phyloP scores from a whole-genome alignment of 2,888 invertebrate species.

The Octonoba sinensis region DNA sequence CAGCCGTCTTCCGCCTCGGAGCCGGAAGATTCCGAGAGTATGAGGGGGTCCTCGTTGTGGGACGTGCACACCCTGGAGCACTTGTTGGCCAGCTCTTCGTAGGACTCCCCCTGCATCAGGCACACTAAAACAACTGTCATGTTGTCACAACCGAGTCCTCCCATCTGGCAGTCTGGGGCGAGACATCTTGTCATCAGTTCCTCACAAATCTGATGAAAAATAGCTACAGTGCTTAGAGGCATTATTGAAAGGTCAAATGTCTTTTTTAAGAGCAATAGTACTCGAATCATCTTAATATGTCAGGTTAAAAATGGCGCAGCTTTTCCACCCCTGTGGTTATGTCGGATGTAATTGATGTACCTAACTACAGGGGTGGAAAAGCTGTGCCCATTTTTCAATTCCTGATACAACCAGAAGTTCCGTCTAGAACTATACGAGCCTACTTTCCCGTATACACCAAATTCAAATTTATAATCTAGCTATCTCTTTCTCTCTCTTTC shows the following conservation, averaged over 20 bases:
- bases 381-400: too few relatives aligned
- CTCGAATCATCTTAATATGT: too few relatives aligned
- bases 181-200: constrained; percentile 93
- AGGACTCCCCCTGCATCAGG: constrained; percentile 75
- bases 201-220: constrained; percentile 83
- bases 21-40: constrained; percentile 56
- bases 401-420: too few relatives aligned
- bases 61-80: constrained; percentile 67
- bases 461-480: too few relatives aligned
- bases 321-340: too few relatives aligned
- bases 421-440: too few relatives aligned
- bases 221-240: neutral
- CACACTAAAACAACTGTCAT: constrained; percentile 96
- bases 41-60: constrained; percentile 19
- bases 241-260: neutral
- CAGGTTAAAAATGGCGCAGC: too few relatives aligned
- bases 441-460: too few relatives aligned
- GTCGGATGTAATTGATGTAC: too few relatives aligned
- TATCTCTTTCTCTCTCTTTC: too few relatives aligned
- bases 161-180: constrained; percentile 97
- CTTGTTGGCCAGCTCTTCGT: constrained; percentile 71
- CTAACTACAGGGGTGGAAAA: too few relatives aligned
- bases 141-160: constrained; percentile 97
- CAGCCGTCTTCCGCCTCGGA: constrained; percentile 58
- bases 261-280: too few relatives aligned